Evolutionary conservation across 1,140 invertebrate genomes (phyloP).

Genomic region (Orchestia grillus): DNA sequence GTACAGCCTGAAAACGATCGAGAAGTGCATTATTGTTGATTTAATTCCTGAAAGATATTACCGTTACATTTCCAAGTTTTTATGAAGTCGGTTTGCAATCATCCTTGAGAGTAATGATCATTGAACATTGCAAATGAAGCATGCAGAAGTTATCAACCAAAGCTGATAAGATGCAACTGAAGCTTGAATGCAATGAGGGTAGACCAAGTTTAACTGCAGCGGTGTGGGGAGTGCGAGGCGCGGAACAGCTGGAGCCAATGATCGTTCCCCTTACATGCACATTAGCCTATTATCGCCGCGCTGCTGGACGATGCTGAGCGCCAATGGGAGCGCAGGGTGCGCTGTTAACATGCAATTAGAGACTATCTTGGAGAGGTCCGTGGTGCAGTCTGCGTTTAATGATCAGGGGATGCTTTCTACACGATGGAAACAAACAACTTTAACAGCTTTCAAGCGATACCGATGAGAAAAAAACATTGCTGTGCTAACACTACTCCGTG

Average conservation of each 20-base stretch:
- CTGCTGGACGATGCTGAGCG: constrained; percentile 12
- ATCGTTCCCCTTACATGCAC: constrained; percentile 21
- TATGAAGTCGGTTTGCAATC: too few species aligned
- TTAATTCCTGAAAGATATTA: too few species aligned
- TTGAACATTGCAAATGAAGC: not conserved
- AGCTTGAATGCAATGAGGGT: not conserved
- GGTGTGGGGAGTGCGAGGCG: not conserved
- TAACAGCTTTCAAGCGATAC: not conserved
- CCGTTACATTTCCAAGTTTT: too few species aligned
- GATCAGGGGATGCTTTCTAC: constrained; percentile 7
- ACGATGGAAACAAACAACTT: not conserved
- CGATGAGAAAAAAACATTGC: not conserved
- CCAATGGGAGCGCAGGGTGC: constrained; percentile 20
- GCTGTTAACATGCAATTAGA: constrained; percentile 42
- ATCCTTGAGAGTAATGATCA: not conserved
- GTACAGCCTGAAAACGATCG: too few species aligned
- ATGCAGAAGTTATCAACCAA: not conserved
- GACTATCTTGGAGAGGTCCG: constrained; percentile 29
- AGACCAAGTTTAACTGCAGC: not conserved
- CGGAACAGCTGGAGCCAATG: constrained; percentile 16
- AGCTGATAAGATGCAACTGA: not conserved
- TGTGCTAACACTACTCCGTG: not conserved
- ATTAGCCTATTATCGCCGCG: constrained; percentile 34
- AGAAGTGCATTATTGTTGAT: too few species aligned
- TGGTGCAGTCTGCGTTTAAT: constrained; percentile 34